Percentiles rank a stretch among this genome's conserved stretches.
phyloP scores from a whole-genome alignment of 2,888 invertebrate species.

The Tupiocoris notatus region DNA sequence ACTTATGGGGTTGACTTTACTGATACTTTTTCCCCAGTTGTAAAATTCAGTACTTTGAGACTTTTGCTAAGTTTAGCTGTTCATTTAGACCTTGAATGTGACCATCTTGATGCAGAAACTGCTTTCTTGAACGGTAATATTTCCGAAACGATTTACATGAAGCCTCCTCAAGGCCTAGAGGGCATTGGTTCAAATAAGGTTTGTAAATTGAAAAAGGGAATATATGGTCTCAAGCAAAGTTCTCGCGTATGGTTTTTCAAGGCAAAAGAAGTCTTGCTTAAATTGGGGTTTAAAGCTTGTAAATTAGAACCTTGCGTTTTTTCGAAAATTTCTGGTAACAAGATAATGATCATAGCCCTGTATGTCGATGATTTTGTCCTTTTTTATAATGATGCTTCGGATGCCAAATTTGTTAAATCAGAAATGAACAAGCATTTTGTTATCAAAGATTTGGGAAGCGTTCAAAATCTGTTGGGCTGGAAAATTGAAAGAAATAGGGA shows the following conservation, averaged over 20 bases:
- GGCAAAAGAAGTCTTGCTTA: constrained; percentile 4
- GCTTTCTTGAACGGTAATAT: constrained; percentile 17
- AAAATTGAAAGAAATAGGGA: constrained; percentile 10
- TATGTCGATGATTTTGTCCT: constrained; percentile 22
- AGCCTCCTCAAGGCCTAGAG: constrained; percentile 2
- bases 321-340: neutral
- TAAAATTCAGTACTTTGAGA: constrained; percentile 25
- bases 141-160: too few relatives aligned
- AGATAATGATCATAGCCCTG: constrained; percentile 8
- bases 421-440: constrained; percentile 15
- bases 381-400: neutral
- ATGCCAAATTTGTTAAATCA: neutral
- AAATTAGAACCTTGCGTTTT: constrained; percentile 24
- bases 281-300: constrained; percentile 9
- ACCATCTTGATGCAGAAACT: constrained; percentile 21
- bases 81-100: neutral
- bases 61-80: constrained; percentile 14
- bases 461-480: constrained; percentile 14
- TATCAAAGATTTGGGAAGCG: constrained; percentile 13
- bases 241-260: constrained; percentile 10
- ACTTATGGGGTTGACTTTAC: constrained; percentile 23
- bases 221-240: constrained; percentile 20
- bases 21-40: constrained; percentile 34
- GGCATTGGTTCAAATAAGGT: constrained; percentile 4
- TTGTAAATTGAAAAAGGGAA: constrained; percentile 17